Evolutionary conservation across 1,140 invertebrate species (phyloP).

Genomic region (Andrena cerasifolii): DNA sequence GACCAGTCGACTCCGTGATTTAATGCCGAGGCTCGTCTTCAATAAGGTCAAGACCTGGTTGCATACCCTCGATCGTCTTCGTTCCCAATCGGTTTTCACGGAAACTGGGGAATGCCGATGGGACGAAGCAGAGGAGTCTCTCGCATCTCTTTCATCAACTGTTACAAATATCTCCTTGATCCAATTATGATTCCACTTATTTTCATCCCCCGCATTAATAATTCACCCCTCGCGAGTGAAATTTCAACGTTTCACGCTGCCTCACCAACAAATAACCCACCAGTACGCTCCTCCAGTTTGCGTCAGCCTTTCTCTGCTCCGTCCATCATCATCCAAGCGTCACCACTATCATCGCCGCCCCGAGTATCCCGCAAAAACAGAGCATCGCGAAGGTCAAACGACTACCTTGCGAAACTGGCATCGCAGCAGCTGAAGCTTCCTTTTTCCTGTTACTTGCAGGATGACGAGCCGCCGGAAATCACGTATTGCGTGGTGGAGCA

Average conservation of each 20-base stretch:
- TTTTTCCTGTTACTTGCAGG: constrained; percentile 82
- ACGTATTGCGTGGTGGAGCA: constrained; percentile 95
- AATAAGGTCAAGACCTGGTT: constrained; percentile 59
- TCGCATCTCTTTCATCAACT: too few species aligned
- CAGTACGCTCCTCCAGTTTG: background rate
- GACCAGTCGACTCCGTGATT: constrained; percentile 28
- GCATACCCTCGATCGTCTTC: constrained; percentile 49
- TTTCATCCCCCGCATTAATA: too few species aligned
- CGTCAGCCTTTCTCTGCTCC: background rate
- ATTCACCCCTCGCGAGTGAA: background rate
- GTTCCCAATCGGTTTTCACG: constrained; percentile 37
- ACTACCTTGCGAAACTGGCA: background rate
- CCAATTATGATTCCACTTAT: too few species aligned
- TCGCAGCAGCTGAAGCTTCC: background rate
- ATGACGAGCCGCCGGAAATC: constrained; percentile 95
- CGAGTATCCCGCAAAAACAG: background rate
- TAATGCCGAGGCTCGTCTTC: constrained; percentile 44
- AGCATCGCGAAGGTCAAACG: background rate
- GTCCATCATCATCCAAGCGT: constrained; percentile 3
- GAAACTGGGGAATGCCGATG: constrained; percentile 3
- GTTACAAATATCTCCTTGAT: too few species aligned
- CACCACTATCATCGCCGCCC: background rate
- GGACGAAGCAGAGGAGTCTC: background rate
- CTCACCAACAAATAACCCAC: constrained; percentile 7
- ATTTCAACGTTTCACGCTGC: constrained; percentile 2